Evolutionary conservation across 2,113 vertebrate genomes (phyloP), one percentile per base, ranked within the genome.

Genomic region (Climacteris rufus): DNA sequence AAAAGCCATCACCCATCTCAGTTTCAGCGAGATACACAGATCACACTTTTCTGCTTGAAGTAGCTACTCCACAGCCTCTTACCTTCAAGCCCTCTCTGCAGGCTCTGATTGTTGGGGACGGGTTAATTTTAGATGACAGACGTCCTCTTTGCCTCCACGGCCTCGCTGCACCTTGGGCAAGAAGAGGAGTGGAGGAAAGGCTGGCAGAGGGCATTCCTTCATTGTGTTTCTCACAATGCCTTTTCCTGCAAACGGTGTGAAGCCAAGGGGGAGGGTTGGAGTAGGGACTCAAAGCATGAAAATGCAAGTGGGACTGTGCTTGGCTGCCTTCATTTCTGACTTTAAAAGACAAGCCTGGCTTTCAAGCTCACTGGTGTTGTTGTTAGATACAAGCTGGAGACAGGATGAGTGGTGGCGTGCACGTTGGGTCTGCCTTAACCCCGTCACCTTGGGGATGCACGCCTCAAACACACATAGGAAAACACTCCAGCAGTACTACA

Each of bases 11-110:
- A 35, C 44, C 56, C 83, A 66, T 95, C 90, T 71, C 35, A 54
- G 65, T 91, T 65, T 56, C 60, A 89, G 60, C 31, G 93, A 95
- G 78, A 80, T 81, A 30, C 22, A 92, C 61, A 75, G 79, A 90
- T 94, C 40, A n/a, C 52, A 23, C 35, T 63, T 93, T 77, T 88
- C 89, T 86, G 44, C 93, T 89, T 94, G 81, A 94, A 96, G 78
- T 50, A 95, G 78, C 84, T 89, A 11, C 44, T 77, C 50, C 49
- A 2, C 7, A 12, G 78, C 84, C 74, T 87, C 96, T 96, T 96
- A 80, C 77, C 71, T 96, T 83, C 37, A 25, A 81, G 61, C 40
- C 37, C 25, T 22, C 10, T 79, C 68, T 80, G n/a, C 33, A 31
- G 49, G 39, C 22, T 81, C 60, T 54, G 39, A 20, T 68, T 77